phyloP scores from a whole-genome alignment of 2,797 vertebrate species.

The Halcyon leucocephala region DNA sequence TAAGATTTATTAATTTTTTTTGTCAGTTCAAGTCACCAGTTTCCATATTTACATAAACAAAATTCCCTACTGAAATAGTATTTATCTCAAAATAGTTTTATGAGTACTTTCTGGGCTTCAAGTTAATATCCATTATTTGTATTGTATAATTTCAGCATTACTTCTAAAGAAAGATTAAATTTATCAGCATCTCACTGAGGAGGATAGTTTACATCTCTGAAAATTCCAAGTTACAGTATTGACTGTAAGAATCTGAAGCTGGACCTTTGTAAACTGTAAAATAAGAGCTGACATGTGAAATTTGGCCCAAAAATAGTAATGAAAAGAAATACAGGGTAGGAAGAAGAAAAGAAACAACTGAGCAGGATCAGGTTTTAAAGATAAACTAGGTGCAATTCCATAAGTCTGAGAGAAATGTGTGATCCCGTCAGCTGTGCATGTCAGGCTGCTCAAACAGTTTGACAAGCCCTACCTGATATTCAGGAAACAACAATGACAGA shows the following conservation, averaged over 20 bases:
- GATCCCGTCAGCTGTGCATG: not conserved
- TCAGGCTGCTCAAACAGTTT: not conserved
- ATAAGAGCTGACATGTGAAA: not conserved
- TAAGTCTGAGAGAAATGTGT: not conserved
- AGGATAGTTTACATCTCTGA: not conserved
- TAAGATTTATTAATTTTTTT: not conserved
- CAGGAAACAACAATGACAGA: not conserved
- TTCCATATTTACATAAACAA: not conserved
- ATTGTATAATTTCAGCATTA: not conserved
- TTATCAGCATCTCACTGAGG: not conserved
- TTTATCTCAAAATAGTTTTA: not conserved
- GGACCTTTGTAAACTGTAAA: not conserved
- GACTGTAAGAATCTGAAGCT: not conserved
- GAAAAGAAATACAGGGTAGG: not conserved
- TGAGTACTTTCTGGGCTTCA: not conserved
- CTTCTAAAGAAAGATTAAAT: not conserved
- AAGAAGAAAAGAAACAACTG: not conserved
- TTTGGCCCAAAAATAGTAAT: not conserved
- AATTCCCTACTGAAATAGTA: not conserved
- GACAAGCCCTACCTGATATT: not conserved
- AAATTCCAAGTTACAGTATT: not conserved
- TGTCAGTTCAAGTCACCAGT: not conserved
- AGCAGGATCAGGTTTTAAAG: not conserved
- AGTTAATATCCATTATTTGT: not conserved
- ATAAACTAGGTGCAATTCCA: not conserved